Base-by-base conservation (phyloP, 2,113 vertebrate genomes). In the Chloroceryle aenea region DNA sequence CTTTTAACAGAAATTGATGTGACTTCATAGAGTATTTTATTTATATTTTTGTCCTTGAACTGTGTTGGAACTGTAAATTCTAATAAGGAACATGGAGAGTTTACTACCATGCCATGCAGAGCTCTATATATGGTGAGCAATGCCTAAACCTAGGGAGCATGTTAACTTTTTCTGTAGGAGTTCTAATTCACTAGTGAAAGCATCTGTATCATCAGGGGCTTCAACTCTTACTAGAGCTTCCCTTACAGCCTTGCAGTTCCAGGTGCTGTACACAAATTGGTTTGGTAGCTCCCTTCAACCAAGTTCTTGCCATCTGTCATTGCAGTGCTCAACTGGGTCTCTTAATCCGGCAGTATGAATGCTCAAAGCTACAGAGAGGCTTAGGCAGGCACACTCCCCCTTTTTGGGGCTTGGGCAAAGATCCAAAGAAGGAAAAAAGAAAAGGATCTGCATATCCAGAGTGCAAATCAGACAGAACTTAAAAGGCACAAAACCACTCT, bases 231-330 rank as follows among this genome's bases (percentile, higher is more conserved):
- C 68, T 88, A 32, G 75, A 94, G 83, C 68, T 73, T 94, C 55
- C 58, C 63, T 90, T 67, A 87, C 74, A 96, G 82, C 50, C 50
- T 95, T 80, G 75, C 52, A 68, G 77, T 59, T 67, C 82, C 85
- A 93, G 82, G 95, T 96, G 95, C 91, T 88, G 50, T 43, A 47
- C 85, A 86, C 75, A 96, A 95, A 96, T 90, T 75, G 76, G 80
- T 96, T 93, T 92, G 91, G 94, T 90, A 96, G 86, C 80, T 96
- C 73, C 38, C 69, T 95, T 86, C 89, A 97, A 95, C 94, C 92
- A 90, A 96, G 63, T 92, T 95, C 86, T 90, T 93, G 9, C 95
- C 93, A 95, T 97, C 95, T 97, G 95, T 95, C 89, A 75, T 78
- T 84, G 80, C 72, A 86, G 21, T 67, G 73, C 86, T 95, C 86